Base-by-base conservation (phyloP, 2,113 vertebrate genomes). In the Picathartes gymnocephalus region DNA sequence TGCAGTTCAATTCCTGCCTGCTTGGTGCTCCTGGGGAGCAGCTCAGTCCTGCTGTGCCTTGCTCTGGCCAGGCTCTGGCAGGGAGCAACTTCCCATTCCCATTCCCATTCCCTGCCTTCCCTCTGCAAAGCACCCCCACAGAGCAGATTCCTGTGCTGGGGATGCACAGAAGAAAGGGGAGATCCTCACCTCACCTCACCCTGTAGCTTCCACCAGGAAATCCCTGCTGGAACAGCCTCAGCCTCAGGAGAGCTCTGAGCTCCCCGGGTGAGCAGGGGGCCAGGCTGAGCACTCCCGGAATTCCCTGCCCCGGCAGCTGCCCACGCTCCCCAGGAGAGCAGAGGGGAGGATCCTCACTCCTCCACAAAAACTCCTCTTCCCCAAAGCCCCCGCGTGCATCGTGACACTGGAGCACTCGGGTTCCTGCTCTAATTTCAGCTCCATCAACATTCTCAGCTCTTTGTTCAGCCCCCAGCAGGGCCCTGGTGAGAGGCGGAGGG, bases 191-290 rank as follows among this genome's bases (percentile, higher is more conserved):
- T 42, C 21, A 10, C 18, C 66, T 48, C 50, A 12, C 7, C 3
- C 6, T 13, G 10, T 0, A 5, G 42, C 57, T 79, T 45, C 24
- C 48, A 10, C 31, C 25, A 54, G 19, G 19, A 70, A 33, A 58
- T 7, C 24, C 56, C 44, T 21, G 47, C 60, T 1, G 44, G 69
- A 14, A 4, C 0, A 7, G 24, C 9, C 25, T 9, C 5, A 8
- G 44, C 23, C 44, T 5, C 62, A 2, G 3, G 9, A 45, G 47
- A 20, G 62, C 25, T 24, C n/a, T 7, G 37, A 8, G 58, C 48
- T 44, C 7, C 48, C 21, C n/a, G 17, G 37, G n/a, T 2, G 11
- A 50, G 61, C 70, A 25, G 45, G 25, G 24, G n/a, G 6, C 11
- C 48, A 40, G 51, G 27, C 20, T 28, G 48, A 60, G 25, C n/a